Conservation (phyloP, 2,888 invertebrate species). For the Tetanocera ferruginea region DNA sequence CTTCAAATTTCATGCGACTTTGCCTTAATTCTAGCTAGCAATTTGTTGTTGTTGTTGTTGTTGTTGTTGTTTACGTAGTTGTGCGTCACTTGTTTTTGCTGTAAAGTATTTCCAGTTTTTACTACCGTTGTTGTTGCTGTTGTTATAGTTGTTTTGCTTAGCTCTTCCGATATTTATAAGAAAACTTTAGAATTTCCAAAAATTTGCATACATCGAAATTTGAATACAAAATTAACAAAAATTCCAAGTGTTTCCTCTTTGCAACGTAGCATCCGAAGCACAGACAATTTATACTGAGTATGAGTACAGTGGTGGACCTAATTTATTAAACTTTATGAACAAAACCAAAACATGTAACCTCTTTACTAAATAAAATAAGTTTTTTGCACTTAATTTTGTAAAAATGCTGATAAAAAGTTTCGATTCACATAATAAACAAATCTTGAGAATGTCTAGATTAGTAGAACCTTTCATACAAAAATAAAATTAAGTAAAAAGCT, state of each 20-base stretch:
- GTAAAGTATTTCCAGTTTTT: neutral
- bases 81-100: neutral
- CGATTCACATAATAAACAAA: no score
- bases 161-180: slow-evolving; percentile 57
- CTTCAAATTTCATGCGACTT: slow-evolving; percentile 16
- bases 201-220: slow-evolving; percentile 60
- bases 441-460: no score
- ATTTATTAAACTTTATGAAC: neutral
- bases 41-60: slow-evolving; percentile 3
- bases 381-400: no score
- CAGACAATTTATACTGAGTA: neutral
- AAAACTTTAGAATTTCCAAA: slow-evolving; percentile 57
- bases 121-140: neutral
- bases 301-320: no score
- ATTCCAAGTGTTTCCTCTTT: slow-evolving; percentile 66
- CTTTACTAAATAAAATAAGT: no score
- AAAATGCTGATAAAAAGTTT: no score
- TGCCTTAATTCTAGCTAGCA: neutral
- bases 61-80: neutral
- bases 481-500: no score
- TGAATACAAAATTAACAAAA: slow-evolving; percentile 35
- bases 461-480: no score
- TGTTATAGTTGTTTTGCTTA: neutral
- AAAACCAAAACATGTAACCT: neutral
- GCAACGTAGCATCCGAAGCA: slow-evolving; percentile 56